Base-by-base conservation (phyloP, 1,140 invertebrate genomes). In the Bombus confusus region DNA sequence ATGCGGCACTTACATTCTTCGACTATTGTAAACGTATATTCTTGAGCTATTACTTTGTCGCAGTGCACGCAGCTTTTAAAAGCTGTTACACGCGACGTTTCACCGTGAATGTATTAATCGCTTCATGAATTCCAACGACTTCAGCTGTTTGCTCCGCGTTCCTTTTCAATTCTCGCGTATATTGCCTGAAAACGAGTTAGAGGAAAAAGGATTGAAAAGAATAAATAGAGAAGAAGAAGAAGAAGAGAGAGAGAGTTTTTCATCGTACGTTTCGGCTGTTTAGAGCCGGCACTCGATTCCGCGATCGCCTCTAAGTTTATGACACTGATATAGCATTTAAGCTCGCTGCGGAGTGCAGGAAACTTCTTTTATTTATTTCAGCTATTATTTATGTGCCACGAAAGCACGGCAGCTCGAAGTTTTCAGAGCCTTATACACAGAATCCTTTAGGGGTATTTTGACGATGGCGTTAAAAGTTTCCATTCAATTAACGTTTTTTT, bases 81-180 rank as follows among this genome's bases (percentile, higher is more conserved):
- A 57, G 71, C 47, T n/a, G 37, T 37, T 25, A 39, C 66, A 66
- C 37, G 64, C 43, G 37, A 71, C 43, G 37, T 72, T 59, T 59
- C 79, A 72, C 34, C n/a, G 47, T 18, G 34, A n/a, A 80, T 28
- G 34, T 68, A 31, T 80, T 78, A 78, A 78, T 71, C 78, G 39
- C 72, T 71, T 34, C 8, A 1, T 25, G 68, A 71, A 57, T 80
- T 80, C 13, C 34, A 31, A 22, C 41, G 15, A 10, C 25, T 77
- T 57, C 43, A 31, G 25, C 43, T 47, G n/a, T 18, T 76, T 59
- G 25, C 28, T 31, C 13, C 34, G 34, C 37, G 25, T 39, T 74
- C 43, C 72, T 10, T 52, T 52, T 34, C 15, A 52, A 74, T 34
- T 74, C 43, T 18, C 43, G 25, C 28, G 18, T 52, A 31, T 52